These are phyloP conservation scores for Pseudoatta argentina DNA, from an alignment of 1,140 invertebrate genomes.

Conservation along the genomic window DNA sequence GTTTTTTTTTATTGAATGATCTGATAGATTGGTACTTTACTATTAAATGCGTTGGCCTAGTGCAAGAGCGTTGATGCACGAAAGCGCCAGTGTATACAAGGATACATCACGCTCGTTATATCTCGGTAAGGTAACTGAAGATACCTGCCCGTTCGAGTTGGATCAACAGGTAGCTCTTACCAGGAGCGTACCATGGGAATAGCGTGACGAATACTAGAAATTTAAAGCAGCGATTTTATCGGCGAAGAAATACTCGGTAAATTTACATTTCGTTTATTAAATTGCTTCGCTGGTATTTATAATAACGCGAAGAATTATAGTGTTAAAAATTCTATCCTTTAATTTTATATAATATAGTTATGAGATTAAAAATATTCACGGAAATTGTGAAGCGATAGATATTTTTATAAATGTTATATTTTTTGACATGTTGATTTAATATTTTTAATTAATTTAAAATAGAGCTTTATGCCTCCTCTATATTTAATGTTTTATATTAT, in stretches of 20 bases:
- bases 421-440: conserved; percentile 15
- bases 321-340: background rate
- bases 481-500: background rate
- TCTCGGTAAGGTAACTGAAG: conserved; percentile 56
- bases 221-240: conserved; percentile 50
- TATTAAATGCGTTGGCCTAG: background rate
- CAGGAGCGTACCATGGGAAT: conserved; percentile 72
- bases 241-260: conserved; percentile 31
- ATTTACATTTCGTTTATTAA: conserved; percentile 6
- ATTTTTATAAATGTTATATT: background rate
- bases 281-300: background rate
- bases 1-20: background rate
- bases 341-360: background rate
- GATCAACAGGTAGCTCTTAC: conserved; percentile 74
- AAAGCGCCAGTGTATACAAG: conserved; percentile 35
- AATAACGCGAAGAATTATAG: background rate
- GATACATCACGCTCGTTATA: conserved; percentile 61
- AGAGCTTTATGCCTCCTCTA: too few relatives aligned
- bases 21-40: background rate
- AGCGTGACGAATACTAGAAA: conserved; percentile 48
- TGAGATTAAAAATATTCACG: background rate
- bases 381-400: background rate
- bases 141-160: conserved; percentile 64
- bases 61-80: conserved; percentile 2
- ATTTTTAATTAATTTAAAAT: background rate